These are phyloP conservation scores for Molanna angustata DNA, from an alignment of 2,888 invertebrate species.

Conservation along the genomic window DNA sequence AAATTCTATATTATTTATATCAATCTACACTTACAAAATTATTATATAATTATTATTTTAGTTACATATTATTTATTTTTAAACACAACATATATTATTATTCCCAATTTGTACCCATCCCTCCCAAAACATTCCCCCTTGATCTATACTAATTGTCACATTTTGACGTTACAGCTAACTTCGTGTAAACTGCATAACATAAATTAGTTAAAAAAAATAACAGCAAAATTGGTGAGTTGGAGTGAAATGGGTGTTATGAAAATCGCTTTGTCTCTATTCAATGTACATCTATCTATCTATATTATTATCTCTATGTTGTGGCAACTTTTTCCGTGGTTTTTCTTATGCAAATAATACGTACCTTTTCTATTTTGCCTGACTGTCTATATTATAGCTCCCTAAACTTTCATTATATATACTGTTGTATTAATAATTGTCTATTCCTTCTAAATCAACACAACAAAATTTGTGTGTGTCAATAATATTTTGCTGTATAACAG, in stretches of 20 bases:
- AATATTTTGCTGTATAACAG: too few relatives aligned
- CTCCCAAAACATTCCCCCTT: too few relatives aligned
- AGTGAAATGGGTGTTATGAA: constrained; percentile 3
- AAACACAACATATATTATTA: too few relatives aligned
- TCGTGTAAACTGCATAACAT: constrained; percentile 21
- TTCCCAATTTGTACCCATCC: too few relatives aligned
- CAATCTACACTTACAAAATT: too few relatives aligned
- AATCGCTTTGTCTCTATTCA: constrained; percentile 12
- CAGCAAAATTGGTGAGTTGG: constrained; percentile 27
- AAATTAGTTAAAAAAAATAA: constrained; percentile 14
- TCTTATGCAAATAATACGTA: constrained; percentile 11
- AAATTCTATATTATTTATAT: too few relatives aligned
- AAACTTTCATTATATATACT: too few relatives aligned
- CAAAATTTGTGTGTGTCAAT: too few relatives aligned
- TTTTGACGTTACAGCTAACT: constrained; percentile 26
- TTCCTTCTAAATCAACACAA: too few relatives aligned
- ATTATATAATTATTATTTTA: too few relatives aligned
- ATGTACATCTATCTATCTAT: constrained; percentile 11
- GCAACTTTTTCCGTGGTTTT: constrained; percentile 16
- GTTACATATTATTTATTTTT: too few relatives aligned
- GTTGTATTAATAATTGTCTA: too few relatives aligned
- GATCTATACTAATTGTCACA: constrained; percentile 15
- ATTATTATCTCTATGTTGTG: constrained; percentile 17
- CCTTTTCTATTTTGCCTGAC: constrained; percentile 17
- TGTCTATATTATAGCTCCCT: constrained; percentile 7